phyloP scores from a whole-genome alignment of 1,140 invertebrate species.

The Chrysomallon squamiferum region DNA sequence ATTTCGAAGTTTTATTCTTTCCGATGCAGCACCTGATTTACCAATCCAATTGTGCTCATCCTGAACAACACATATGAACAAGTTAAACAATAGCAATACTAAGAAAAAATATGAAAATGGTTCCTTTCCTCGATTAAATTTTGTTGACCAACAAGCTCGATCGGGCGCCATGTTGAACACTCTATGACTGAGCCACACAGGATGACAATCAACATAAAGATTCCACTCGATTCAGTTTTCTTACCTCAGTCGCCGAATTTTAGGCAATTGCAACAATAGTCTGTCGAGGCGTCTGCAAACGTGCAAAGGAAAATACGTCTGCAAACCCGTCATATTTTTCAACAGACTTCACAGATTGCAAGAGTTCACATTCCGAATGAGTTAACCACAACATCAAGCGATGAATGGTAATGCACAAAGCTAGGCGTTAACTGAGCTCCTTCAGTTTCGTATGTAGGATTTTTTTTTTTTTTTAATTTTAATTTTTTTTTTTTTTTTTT shows the following conservation, averaged over 20 bases:
- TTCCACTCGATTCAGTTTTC: not conserved
- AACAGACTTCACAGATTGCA: slow-evolving; percentile 2
- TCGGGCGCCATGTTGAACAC: slow-evolving; percentile 46
- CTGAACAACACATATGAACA: slow-evolving; percentile 16
- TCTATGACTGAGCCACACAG: not conserved
- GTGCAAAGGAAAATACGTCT: slow-evolving; percentile 25
- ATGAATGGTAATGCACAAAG: slow-evolving; percentile 39
- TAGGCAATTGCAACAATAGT: slow-evolving; percentile 7
- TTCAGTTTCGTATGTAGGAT: slow-evolving; percentile 29
- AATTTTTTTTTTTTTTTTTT: not conserved
- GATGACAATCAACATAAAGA: slow-evolving; percentile 1
- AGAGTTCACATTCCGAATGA: not conserved
- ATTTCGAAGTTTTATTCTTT: slow-evolving; percentile 30
- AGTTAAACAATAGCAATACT: slow-evolving; percentile 20
- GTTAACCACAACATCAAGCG: slow-evolving; percentile 18
- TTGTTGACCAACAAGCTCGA: slow-evolving; percentile 8
- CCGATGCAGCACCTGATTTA: slow-evolving; percentile 16
- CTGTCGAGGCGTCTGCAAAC: slow-evolving; percentile 28
- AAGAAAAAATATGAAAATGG: slow-evolving; percentile 14
- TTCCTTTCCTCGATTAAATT: slow-evolving; percentile 8
- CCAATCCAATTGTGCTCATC: slow-evolving; percentile 20
- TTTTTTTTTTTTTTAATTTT: not conserved
- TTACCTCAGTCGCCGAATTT: slow-evolving; percentile 1
- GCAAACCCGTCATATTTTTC: slow-evolving; percentile 11
- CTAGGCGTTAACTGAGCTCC: slow-evolving; percentile 6